These are phyloP conservation scores for Magallana nippona DNA, from an alignment of 2,888 invertebrate genomes.

Conservation along the genomic window DNA sequence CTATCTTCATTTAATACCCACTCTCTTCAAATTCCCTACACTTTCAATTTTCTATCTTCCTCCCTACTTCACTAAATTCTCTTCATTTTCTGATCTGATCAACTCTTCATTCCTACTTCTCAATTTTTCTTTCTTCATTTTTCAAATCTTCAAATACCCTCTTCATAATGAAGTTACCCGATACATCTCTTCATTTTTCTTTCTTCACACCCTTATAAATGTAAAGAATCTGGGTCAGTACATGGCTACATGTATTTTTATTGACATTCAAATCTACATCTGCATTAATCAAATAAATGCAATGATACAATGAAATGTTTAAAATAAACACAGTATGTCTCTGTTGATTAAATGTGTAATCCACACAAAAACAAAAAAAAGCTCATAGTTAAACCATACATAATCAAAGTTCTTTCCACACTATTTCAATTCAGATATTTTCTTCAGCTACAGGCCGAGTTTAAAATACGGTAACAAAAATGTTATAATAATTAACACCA, in stretches of 20 bases:
- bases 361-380: not conserved
- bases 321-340: not conserved
- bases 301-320: constrained; percentile 1
- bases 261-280: constrained; percentile 19
- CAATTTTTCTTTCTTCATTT: constrained; percentile 22
- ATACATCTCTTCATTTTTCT: constrained; percentile 66
- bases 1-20: constrained; percentile 29
- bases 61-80: constrained; percentile 16
- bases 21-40: constrained; percentile 30
- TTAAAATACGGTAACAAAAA: not conserved
- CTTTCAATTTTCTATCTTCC: constrained; percentile 39
- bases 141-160: constrained; percentile 42
- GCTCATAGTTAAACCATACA: not conserved
- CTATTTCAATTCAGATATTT: not conserved
- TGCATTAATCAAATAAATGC: not conserved
- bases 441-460: too few species aligned
- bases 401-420: not conserved
- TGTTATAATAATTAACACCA: constrained; percentile 1
- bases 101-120: constrained; percentile 37
- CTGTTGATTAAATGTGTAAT: not conserved
- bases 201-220: constrained; percentile 63
- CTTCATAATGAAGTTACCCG: constrained; percentile 50
- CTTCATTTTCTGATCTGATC: constrained; percentile 28
- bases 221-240: constrained; percentile 38
- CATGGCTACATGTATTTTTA: constrained; percentile 8